Percentiles rank a stretch among this genome's conserved stretches.
These are phyloP conservation scores for Coluber constrictor DNA, from an alignment of 2,797 vertebrate species.

Conservation along the genomic window DNA sequence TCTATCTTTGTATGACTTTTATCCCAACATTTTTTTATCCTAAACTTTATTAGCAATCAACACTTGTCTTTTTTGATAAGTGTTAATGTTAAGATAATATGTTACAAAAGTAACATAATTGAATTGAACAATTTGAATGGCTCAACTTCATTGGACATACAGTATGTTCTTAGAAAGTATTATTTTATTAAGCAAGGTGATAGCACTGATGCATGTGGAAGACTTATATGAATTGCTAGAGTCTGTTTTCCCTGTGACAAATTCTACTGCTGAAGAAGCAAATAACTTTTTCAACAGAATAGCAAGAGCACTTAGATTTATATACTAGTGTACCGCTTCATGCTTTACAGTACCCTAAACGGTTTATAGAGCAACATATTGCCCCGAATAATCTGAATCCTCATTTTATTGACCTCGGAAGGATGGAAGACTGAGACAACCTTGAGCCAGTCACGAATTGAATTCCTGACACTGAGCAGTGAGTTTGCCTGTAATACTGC, in stretches of 20 bases:
- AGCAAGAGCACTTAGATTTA: neutral
- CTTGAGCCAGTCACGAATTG: neutral
- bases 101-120: conserved; percentile 1
- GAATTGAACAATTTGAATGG: neutral
- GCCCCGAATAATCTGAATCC: neutral
- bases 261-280: neutral
- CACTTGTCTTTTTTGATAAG: neutral
- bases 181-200: neutral
- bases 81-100: too few relatives aligned
- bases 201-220: neutral
- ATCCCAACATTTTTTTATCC: neutral
- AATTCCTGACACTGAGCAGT: neutral
- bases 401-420: neutral
- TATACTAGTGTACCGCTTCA: too few relatives aligned
- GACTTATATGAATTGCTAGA: neutral
- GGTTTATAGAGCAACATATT: neutral
- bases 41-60: conserved; percentile 8
- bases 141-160: conserved; percentile 21
- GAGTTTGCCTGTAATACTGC: neutral
- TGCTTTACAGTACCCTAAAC: too few relatives aligned
- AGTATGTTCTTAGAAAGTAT: neutral
- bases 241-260: neutral
- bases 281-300: neutral
- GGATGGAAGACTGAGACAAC: neutral
- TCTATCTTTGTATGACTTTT: neutral